A percentile compares a stretch with the other conserved stretches of the same genome.
These are phyloP conservation scores for Ormia ochracea DNA, from an alignment of 2,888 invertebrate species.

Conservation along the genomic window DNA sequence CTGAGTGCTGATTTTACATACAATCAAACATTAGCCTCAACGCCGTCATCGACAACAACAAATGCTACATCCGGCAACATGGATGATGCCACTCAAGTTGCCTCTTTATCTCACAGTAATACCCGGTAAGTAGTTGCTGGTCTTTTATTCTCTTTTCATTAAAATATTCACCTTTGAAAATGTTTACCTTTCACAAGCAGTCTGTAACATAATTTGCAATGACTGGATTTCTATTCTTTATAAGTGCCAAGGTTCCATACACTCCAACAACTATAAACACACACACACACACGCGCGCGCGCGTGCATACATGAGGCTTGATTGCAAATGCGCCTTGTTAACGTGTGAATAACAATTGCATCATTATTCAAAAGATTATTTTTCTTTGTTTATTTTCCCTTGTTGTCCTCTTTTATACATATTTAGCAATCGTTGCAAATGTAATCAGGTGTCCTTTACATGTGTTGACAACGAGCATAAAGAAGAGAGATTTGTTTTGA, in stretches of 20 bases:
- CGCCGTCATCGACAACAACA: conserved; percentile 44
- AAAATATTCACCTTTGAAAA: not conserved
- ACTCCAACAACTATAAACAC: no score
- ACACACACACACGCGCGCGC: no score
- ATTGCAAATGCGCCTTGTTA: not conserved
- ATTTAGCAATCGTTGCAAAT: no score
- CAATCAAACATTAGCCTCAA: conserved; percentile 63
- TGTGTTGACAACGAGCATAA: not conserved
- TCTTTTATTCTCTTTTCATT: not conserved
- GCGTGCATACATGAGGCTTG: not conserved
- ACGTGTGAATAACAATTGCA: conserved; percentile 30
- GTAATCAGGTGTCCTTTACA: conserved; percentile 20
- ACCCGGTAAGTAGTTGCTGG: conserved; percentile 68
- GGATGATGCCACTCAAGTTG: conserved; percentile 46
- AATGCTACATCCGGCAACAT: conserved; percentile 36
- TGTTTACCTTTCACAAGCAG: not conserved
- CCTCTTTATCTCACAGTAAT: conserved; percentile 66
- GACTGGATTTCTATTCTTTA: not conserved
- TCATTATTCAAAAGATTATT: conserved; percentile 44
- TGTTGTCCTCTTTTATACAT: not conserved
- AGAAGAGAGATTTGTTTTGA: not conserved
- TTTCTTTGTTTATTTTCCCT: not conserved
- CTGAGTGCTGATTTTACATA: conserved; percentile 70
- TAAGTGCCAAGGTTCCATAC: not conserved
- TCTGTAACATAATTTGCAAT: not conserved